A percentile compares a stretch with the other conserved stretches of the same genome.
These are phyloP conservation scores for Acanthoscelides obtectus DNA, from an alignment of 2,888 invertebrate species.

Conservation along the genomic window DNA sequence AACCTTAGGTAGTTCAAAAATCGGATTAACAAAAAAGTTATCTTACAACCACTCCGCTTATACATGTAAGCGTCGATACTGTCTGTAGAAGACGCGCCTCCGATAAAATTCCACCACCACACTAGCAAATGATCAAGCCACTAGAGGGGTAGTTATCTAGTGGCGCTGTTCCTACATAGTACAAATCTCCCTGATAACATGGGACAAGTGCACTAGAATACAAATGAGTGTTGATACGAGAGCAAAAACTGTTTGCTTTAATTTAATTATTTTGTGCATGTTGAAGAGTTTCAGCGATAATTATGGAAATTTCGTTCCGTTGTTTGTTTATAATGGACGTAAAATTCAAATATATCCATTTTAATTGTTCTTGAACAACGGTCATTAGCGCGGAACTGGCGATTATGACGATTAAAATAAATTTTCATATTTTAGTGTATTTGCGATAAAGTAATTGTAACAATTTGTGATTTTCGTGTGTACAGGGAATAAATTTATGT, in stretches of 20 bases:
- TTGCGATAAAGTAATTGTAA: background rate
- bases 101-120: too few relatives aligned
- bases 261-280: background rate
- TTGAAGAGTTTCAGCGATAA: background rate
- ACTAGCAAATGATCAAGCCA: background rate
- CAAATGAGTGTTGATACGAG: background rate
- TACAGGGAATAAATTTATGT: background rate
- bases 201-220: background rate
- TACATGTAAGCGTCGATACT: too few relatives aligned
- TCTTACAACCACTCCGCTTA: too few relatives aligned
- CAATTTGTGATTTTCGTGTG: background rate
- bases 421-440: background rate
- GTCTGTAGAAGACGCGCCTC: too few relatives aligned
- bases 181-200: background rate
- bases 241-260: background rate
- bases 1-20: too few relatives aligned
- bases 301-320: background rate
- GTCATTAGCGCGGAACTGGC: background rate
- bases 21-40: too few relatives aligned
- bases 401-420: background rate
- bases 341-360: background rate
- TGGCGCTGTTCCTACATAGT: too few relatives aligned
- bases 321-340: background rate
- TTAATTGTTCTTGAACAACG: background rate
- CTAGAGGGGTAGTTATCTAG: background rate